phyloP scores from a whole-genome alignment of 2,888 invertebrate species.

The Phymatocera aterrima region DNA sequence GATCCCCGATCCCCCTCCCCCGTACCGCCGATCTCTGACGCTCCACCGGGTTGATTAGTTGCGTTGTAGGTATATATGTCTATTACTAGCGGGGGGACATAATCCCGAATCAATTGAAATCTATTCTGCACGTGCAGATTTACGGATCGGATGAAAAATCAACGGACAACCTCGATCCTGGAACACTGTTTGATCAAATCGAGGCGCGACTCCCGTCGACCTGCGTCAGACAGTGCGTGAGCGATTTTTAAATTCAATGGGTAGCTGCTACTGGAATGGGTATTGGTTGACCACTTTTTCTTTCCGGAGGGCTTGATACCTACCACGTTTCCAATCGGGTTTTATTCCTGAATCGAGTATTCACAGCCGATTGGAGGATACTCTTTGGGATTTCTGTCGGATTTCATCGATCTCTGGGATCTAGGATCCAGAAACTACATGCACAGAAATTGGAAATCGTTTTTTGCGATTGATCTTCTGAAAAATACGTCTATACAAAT shows the following conservation, averaged over 20 bases:
- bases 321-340: background rate
- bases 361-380: background rate
- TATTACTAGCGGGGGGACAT: background rate
- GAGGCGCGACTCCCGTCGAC: background rate
- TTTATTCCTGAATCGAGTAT: background rate
- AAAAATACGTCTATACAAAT: too few relatives aligned
- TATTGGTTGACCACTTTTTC: background rate
- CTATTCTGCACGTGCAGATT: background rate
- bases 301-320: background rate
- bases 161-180: background rate
- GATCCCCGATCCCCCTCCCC: too few relatives aligned
- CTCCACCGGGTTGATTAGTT: background rate
- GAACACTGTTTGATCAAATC: background rate
- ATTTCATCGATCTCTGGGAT: too few relatives aligned
- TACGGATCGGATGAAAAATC: background rate
- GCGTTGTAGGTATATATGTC: too few relatives aligned
- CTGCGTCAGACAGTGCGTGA: conserved; percentile 10
- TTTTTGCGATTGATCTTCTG: background rate
- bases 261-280: background rate
- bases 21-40: background rate
- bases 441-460: background rate
- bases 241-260: conserved; percentile 27
- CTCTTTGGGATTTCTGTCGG: background rate
- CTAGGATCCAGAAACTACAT: background rate
- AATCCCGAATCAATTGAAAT: background rate